Conservation (phyloP, 2,113 vertebrate species). For the cat (Felis catus) region F.catus_Fca126_mat1.0 CM031415.1:73705001-73705500, state of each 20-base stretch:
- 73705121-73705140: too few relatives aligned
- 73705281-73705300: background rate
- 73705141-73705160: too few relatives aligned
- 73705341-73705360: constrained; percentile 29
- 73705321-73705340: background rate
- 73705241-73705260: background rate
- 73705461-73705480: constrained; percentile 57
- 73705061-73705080: too few relatives aligned
- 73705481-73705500: constrained; percentile 66
- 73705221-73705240: constrained; percentile 7
- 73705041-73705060: too few relatives aligned
- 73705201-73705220: background rate
- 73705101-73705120: too few relatives aligned
- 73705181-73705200: constrained; percentile 6
- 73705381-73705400: constrained; percentile 43
- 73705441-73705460: constrained; percentile 63
- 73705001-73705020: too few relatives aligned
- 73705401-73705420: constrained; percentile 55
- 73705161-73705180: background rate
- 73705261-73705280: background rate
- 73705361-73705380: constrained; percentile 50
- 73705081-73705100: too few relatives aligned
- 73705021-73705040: too few relatives aligned
- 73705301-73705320: background rate
- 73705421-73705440: constrained; percentile 21